Evolutionary conservation across 1,140 invertebrate genomes (phyloP).

Genomic region (Anagrus nilaparvatae): DNA sequence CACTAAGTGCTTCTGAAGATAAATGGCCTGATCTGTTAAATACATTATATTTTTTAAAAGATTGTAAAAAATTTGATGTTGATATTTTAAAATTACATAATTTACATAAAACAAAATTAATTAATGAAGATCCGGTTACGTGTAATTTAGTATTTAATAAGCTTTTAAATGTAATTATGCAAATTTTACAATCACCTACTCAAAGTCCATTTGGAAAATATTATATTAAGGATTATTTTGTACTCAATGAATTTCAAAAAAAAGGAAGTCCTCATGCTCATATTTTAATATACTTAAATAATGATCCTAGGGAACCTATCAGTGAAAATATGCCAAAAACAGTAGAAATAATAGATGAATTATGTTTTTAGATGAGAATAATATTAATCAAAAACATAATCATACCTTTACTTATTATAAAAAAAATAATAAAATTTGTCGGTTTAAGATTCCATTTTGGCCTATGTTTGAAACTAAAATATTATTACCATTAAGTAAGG

Average conservation of each 20-base stretch:
- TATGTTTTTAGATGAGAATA: constrained; percentile 17
- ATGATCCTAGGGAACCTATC: constrained; percentile 25
- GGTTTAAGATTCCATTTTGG: constrained; percentile 27
- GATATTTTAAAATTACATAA: constrained; percentile 21
- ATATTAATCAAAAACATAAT: constrained; percentile 17
- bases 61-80: constrained; percentile 22
- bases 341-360: constrained; percentile 12
- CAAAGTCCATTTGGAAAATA: constrained; percentile 23
- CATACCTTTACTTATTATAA: constrained; percentile 23
- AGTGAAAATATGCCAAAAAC: constrained; percentile 4
- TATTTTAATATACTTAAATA: constrained; percentile 26
- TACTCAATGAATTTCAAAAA: constrained; percentile 32
- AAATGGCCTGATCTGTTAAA: constrained; percentile 31
- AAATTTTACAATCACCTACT: constrained; percentile 17
- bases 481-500: constrained; percentile 20
- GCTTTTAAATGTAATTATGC: constrained; percentile 22
- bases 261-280: constrained; percentile 31
- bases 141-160: constrained; percentile 37
- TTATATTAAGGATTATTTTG: constrained; percentile 24
- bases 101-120: constrained; percentile 23
- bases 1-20: constrained; percentile 25
- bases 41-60: constrained; percentile 31
- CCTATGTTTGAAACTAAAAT: constrained; percentile 17
- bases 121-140: constrained; percentile 38
- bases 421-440: constrained; percentile 23